A percentile compares a stretch with the other conserved stretches of the same genome.
Evolutionary conservation across 2,113 vertebrate genomes (phyloP).

Genomic region (Strix uralensis): DNA sequence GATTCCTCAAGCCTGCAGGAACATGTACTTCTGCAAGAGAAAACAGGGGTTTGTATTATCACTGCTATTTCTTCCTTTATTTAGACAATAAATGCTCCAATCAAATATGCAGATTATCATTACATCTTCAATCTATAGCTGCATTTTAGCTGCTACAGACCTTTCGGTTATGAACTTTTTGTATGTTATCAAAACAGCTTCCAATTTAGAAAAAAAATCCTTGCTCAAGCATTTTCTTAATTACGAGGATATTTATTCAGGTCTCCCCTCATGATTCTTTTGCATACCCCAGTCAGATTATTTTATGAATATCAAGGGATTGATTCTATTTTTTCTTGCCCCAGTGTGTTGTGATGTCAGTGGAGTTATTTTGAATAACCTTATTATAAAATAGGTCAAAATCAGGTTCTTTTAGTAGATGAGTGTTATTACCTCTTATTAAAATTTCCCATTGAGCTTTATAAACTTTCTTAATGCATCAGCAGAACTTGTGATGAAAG

Average conservation of each 20-base stretch:
- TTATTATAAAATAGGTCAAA: conserved; percentile 56
- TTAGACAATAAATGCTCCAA: not conserved
- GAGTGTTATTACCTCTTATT: not conserved
- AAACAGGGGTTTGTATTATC: not conserved
- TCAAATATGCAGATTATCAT: not conserved
- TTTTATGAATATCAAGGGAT: not conserved
- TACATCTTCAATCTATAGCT: not conserved
- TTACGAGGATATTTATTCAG: not conserved
- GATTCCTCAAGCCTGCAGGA: not conserved
- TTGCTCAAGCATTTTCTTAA: not conserved
- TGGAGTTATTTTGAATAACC: conserved; percentile 36
- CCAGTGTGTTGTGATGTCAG: not conserved
- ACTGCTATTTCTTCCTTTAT: not conserved
- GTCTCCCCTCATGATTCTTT: not conserved
- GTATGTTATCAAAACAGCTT: not conserved
- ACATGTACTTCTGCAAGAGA: accelerated
- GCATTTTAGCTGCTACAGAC: not conserved
- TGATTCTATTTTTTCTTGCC: not conserved
- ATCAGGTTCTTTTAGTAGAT: not conserved
- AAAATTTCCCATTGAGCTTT: conserved; percentile 40
- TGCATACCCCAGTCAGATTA: not conserved
- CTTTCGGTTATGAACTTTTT: not conserved
- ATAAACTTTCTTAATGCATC: conserved; percentile 12
- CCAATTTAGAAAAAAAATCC: not conserved
- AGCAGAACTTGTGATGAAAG: conserved; percentile 46